phyloP scores from a whole-genome alignment of 2,797 vertebrate genomes.

The Neostethus bicornis region DNA sequence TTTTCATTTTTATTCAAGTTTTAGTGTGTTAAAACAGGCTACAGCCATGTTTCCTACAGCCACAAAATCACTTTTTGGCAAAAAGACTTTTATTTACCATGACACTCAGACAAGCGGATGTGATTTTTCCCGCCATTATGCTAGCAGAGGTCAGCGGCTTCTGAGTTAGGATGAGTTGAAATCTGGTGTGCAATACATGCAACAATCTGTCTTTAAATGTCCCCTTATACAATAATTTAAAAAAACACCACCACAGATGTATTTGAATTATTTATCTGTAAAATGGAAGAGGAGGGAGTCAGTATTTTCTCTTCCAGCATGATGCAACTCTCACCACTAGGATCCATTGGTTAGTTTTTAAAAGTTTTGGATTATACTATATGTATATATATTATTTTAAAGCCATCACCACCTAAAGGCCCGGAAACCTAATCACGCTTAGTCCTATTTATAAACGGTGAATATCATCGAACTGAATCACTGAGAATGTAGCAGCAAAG shows the following conservation, averaged over 20 bases:
- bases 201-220: constrained; percentile 39
- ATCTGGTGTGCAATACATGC: constrained; percentile 68
- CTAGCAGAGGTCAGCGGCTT: constrained; percentile 35
- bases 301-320: constrained; percentile 22
- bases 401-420: constrained; percentile 36
- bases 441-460: constrained; percentile 66
- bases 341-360: constrained; percentile 56
- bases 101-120: constrained; percentile 71
- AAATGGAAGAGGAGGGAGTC: constrained; percentile 54
- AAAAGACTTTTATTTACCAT: no score
- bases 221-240: constrained; percentile 41
- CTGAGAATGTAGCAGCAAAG: constrained; percentile 59
- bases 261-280: constrained; percentile 79
- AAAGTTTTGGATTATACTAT: constrained; percentile 51
- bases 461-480: constrained; percentile 51
- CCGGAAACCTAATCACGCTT: constrained; percentile 47
- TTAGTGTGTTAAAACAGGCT: no score
- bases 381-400: constrained; percentile 47
- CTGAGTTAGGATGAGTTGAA: constrained; percentile 43
- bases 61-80: no score
- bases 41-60: no score
- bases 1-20: no score
- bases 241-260: constrained; percentile 68
- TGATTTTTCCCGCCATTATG: constrained; percentile 64
- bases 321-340: constrained; percentile 66